Base-by-base conservation (phyloP, 2,888 invertebrate species). In the Octonoba sinensis region DNA sequence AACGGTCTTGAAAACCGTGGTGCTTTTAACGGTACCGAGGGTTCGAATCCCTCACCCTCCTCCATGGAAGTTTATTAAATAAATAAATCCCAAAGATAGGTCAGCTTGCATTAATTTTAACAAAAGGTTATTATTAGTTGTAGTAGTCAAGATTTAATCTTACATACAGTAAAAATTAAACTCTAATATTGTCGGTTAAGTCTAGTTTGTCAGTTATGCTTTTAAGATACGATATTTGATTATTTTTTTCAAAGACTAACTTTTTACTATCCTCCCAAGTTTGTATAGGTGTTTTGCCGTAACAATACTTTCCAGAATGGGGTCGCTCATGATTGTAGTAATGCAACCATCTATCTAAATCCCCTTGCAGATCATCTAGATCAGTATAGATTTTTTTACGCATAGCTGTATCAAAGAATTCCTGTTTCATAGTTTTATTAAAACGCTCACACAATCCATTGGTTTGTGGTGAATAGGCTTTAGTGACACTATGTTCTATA, bases 91-190 rank as follows among this genome's bases (percentile, higher is more conserved):
- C n/a, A n/a, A n/a, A n/a, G n/a, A n/a, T n/a, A n/a, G n/a, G n/a
- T n/a, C n/a, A n/a, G n/a, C n/a, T n/a, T n/a, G n/a, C n/a, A n/a
- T n/a, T n/a, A n/a, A n/a, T n/a, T n/a, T n/a, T n/a, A n/a, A n/a
- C n/a, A n/a, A n/a, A n/a, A n/a, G n/a, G n/a, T n/a, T n/a, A n/a
- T n/a, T n/a, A n/a, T n/a, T n/a, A n/a, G n/a, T 27, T 27, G 27
- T 6, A 27, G 60, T n/a, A 60, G 60, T 60, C 60, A 24, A 60
- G n/a, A 60, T 60, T 60, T 60, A 18, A 60, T 60, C 60, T 60
- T 1, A 60, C 60, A 60, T 22, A 3, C 60, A 27, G n/a, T 60
- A 60, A n/a, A 60, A 60, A 60, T 15, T 60, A 2, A 15, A 15
- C 27, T 36, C 27, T 15, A 27, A 24, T n/a, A 24, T 27, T 60